Conservation (phyloP, 2,888 invertebrate genomes). For the Spodoptera picta region DNA sequence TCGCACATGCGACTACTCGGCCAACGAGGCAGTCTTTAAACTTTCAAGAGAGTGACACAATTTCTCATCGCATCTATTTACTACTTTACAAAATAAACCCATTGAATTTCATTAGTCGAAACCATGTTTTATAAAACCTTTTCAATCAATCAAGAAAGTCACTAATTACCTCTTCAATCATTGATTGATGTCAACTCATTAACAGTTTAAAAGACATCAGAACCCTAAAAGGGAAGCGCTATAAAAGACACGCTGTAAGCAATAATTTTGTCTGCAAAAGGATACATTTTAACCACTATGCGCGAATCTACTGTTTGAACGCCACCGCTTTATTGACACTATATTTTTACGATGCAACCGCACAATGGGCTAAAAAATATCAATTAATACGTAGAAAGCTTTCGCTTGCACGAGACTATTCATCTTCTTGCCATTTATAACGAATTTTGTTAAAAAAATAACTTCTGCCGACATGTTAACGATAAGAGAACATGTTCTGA, state of each 20-base stretch:
- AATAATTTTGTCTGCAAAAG: slow-evolving; percentile 40
- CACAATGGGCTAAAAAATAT: slow-evolving; percentile 60
- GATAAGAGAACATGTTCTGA: slow-evolving; percentile 58
- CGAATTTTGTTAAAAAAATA: slow-evolving; percentile 56
- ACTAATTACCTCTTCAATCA: slow-evolving; percentile 35
- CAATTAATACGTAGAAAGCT: slow-evolving; percentile 62
- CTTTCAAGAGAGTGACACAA: too few species aligned
- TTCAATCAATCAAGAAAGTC: slow-evolving; percentile 6
- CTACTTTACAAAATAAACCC: too few species aligned
- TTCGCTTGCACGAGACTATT: slow-evolving; percentile 58
- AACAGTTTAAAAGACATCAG: slow-evolving; percentile 22
- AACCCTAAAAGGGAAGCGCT: slow-evolving; percentile 35
- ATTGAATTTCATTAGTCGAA: too few species aligned
- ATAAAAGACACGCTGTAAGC: slow-evolving; percentile 27
- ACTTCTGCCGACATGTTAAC: slow-evolving; percentile 61
- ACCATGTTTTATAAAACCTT: neutral
- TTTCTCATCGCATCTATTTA: too few species aligned
- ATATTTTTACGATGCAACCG: slow-evolving; percentile 47
- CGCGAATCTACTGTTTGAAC: slow-evolving; percentile 46
- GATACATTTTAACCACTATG: slow-evolving; percentile 21
- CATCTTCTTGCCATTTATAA: slow-evolving; percentile 61
- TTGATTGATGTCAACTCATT: slow-evolving; percentile 38
- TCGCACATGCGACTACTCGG: too few species aligned
- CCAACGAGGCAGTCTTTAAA: too few species aligned
- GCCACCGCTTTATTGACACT: slow-evolving; percentile 42